Percentiles rank a stretch among this genome's conserved stretches.
These are phyloP conservation scores for Microchrysa polita DNA, from an alignment of 2,888 invertebrate genomes.

Conservation along the genomic window DNA sequence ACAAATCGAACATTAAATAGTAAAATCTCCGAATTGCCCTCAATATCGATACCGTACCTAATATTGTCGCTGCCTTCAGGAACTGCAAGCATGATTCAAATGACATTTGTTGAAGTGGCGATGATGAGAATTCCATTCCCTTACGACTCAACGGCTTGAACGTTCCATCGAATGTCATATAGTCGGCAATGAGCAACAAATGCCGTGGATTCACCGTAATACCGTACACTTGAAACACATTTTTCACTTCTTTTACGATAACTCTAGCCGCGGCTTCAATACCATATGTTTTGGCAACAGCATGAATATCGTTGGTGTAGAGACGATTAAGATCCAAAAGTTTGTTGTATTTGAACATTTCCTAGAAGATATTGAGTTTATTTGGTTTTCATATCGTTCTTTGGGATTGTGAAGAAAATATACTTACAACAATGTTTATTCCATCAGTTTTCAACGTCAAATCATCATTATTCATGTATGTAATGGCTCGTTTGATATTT, in stretches of 20 bases:
- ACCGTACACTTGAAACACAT: conserved; percentile 97
- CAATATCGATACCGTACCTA: conserved; percentile 50
- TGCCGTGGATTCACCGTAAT: conserved; percentile 95
- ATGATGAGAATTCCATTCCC: conserved; percentile 90
- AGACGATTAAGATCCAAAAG: conserved; percentile 82
- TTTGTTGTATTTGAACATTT: conserved; percentile 85
- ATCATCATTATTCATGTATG: conserved; percentile 73
- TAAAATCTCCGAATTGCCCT: background rate
- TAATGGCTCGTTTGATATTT: conserved; percentile 85
- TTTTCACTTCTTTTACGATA: conserved; percentile 92
- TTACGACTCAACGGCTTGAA: conserved; percentile 90
- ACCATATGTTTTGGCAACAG: conserved; percentile 89
- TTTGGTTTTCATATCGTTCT: too few relatives aligned
- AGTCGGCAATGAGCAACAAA: conserved; percentile 92
- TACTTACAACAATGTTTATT: conserved; percentile 80
- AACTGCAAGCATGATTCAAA: conserved; percentile 94
- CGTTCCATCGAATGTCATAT: conserved; percentile 95
- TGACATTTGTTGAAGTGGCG: conserved; percentile 97
- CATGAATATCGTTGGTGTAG: conserved; percentile 94
- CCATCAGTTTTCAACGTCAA: conserved; percentile 92
- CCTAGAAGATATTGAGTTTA: too few relatives aligned
- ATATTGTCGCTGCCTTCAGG: conserved; percentile 75
- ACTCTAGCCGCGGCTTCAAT: conserved; percentile 95
- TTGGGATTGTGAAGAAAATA: background rate
- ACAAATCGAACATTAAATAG: conserved; percentile 12